Base-by-base conservation (phyloP, 2,888 invertebrate genomes). In the Aleiodes alternator region DNA sequence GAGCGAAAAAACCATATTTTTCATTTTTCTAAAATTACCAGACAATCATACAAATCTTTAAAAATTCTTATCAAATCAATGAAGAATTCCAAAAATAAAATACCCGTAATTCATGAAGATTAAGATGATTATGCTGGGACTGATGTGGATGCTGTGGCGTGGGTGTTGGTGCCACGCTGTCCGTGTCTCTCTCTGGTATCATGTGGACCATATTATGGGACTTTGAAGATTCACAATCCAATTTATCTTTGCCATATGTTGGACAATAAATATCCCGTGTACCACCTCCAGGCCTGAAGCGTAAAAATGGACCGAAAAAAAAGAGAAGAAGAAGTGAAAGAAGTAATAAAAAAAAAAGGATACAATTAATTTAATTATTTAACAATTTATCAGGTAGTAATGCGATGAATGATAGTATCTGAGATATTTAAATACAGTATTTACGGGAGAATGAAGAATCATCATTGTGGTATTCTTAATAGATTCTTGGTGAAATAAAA, bases 111-210 rank as follows among this genome's bases (percentile, higher is more conserved):
- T 93, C 93, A 80, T 93, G 93, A 29, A 92, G 91, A 81, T 92
- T 92, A 69, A 93, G 90, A 86, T 93, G 93, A 87, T 93, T 91
- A 87, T 93, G 92, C 83, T 92, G 92, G 23, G 91, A 90, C 0
- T 90, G 88, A 81, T 88, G 88, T 8, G 87, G 87, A 82, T 89
- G 87, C 77, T 87, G 86, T 48, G 86, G 84, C 78, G 82, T 77
- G 29, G 90, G 87, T 56, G 90, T 88, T 48, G 90, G 87, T 31
- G 90, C 89, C 75, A 91, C 90, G 82, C 91, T 90, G 83, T 91
- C 90, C 73, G 92, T 90, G 81, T 92, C 92, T 75, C 91, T 87
- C 87, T 92, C 92, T 12, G 92, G 91, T 31, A 92, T 91, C 91
- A 92, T 91, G 83, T 90, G 90, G 59, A 88, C 86, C 79, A 85